phyloP scores from a whole-genome alignment of 2,888 invertebrate species.

The Tuta absoluta region DNA sequence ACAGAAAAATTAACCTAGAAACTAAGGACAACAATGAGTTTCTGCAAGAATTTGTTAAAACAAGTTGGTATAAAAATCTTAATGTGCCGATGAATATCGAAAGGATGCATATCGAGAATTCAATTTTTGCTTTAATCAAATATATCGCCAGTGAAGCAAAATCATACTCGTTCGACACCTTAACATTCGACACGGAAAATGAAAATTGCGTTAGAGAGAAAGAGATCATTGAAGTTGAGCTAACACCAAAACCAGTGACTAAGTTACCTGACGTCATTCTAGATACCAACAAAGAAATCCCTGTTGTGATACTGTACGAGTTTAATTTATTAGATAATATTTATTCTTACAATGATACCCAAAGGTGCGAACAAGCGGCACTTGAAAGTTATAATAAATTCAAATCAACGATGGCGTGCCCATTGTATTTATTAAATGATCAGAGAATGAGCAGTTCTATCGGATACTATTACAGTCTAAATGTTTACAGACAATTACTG shows the following conservation, averaged over 20 bases:
- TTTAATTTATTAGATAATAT: constrained; percentile 47
- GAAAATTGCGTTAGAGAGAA: constrained; percentile 39
- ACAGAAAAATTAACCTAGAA: constrained; percentile 31
- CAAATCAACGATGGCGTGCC: constrained; percentile 48
- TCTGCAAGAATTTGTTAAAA: constrained; percentile 38
- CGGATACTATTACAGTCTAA: constrained; percentile 53
- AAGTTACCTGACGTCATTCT: constrained; percentile 53
- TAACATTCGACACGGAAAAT: constrained; percentile 46
- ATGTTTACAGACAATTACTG: constrained; percentile 50
- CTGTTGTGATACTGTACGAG: constrained; percentile 47
- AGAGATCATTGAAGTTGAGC: constrained; percentile 42
- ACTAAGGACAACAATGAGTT: constrained; percentile 42
- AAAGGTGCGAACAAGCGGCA: constrained; percentile 17
- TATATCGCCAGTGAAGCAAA: constrained; percentile 49
- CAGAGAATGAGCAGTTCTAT: constrained; percentile 47
- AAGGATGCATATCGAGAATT: constrained; percentile 46
- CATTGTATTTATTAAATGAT: constrained; percentile 48
- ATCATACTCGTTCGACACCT: constrained; percentile 49
- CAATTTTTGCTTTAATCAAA: constrained; percentile 50
- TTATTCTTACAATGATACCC: constrained; percentile 38
- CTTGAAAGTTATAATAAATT: constrained; percentile 49
- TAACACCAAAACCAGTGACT: constrained; percentile 48
- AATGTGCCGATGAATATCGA: constrained; percentile 19
- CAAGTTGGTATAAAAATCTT: constrained; percentile 44
- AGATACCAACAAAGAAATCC: constrained; percentile 51